Conservation (phyloP, 1,140 invertebrate species). For the Drosophila repletoides region DNA sequence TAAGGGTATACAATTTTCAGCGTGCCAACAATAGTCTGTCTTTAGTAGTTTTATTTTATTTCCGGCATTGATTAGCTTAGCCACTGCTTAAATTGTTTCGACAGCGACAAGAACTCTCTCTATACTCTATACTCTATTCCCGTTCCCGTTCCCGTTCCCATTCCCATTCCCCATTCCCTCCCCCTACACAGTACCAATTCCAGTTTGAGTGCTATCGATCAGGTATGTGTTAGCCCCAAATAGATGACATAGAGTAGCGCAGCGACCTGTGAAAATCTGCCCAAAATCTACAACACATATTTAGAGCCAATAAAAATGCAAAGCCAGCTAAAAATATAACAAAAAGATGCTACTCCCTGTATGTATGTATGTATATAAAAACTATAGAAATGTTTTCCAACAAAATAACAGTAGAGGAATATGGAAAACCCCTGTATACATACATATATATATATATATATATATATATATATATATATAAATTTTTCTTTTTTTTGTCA, state of each 20-base stretch:
- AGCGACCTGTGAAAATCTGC: constrained; percentile 67
- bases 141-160: too few relatives aligned
- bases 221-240: constrained; percentile 56
- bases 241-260: constrained; percentile 53
- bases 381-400: constrained; percentile 10
- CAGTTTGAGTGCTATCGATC: constrained; percentile 6
- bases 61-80: too few relatives aligned
- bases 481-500: constrained; percentile 11
- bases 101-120: too few relatives aligned
- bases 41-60: too few relatives aligned
- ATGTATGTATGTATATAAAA: neutral
- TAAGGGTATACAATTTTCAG: too few relatives aligned
- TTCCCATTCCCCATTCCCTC: neutral
- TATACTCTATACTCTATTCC: too few relatives aligned
- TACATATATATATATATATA: too few relatives aligned
- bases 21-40: too few relatives aligned
- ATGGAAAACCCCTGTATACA: constrained; percentile 7
- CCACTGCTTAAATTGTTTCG: neutral
- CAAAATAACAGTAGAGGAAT: constrained; percentile 18
- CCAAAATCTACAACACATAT: constrained; percentile 57
- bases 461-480: neutral
- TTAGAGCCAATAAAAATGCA: constrained; percentile 34
- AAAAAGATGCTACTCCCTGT: neutral
- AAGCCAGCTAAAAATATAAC: constrained; percentile 2
- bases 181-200: constrained; percentile 18